Percentiles rank a stretch among this genome's conserved stretches.
These are phyloP conservation scores for Ischnus inquisitorius DNA, from an alignment of 2,888 invertebrate genomes.

Conservation along the genomic window DNA sequence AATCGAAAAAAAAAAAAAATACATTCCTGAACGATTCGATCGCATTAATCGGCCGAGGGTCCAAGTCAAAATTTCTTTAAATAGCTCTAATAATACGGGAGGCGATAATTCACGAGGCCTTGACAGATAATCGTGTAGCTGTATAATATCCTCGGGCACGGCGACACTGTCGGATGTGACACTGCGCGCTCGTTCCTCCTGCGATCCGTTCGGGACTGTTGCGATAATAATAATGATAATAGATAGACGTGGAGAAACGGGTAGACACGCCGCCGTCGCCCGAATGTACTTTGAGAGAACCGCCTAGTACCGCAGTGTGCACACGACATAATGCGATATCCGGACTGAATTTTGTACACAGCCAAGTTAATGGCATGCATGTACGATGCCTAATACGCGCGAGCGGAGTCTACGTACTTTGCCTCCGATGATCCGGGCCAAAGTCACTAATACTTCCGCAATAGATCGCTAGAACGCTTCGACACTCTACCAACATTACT, in stretches of 20 bases:
- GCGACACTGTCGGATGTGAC: constrained; percentile 8
- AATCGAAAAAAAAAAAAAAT: background rate
- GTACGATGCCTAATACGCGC: background rate
- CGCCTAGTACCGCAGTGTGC: background rate
- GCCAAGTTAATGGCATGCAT: background rate
- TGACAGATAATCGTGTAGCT: constrained; percentile 8
- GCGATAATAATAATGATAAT: constrained; percentile 24
- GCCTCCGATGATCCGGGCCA: background rate
- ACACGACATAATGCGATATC: background rate
- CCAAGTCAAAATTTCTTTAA: background rate
- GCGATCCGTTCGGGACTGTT: background rate
- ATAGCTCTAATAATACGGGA: background rate
- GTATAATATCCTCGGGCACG: background rate
- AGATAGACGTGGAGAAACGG: constrained; percentile 23
- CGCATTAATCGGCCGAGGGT: background rate
- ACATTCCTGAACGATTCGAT: constrained; percentile 4
- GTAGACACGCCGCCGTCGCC: background rate
- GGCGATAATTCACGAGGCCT: constrained; percentile 20
- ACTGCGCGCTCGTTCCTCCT: background rate
- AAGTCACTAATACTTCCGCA: background rate
- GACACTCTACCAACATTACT: constrained; percentile 34
- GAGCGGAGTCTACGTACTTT: background rate
- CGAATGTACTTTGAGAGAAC: background rate
- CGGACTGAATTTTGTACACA: background rate
- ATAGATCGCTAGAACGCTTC: background rate